Evolutionary conservation across 2,113 vertebrate genomes (phyloP).

Genomic region (Oriolus oriolus): DNA sequence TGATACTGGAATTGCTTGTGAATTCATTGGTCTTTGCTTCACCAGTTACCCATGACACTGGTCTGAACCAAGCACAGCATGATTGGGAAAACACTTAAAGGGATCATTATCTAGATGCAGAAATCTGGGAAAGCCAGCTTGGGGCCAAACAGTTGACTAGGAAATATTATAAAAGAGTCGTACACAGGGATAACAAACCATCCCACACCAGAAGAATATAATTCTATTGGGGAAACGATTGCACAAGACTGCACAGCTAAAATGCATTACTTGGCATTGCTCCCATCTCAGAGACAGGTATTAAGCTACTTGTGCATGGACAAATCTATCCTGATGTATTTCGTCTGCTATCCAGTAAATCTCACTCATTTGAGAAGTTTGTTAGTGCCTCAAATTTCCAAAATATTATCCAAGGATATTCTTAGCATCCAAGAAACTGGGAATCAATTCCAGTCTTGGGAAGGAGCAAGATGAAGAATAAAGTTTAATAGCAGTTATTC

Average conservation of each 20-base stretch:
- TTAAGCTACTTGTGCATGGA: background rate
- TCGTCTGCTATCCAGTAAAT: background rate
- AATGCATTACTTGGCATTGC: background rate
- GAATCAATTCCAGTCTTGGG: conserved; percentile 40
- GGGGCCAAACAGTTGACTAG: background rate
- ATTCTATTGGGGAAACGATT: background rate
- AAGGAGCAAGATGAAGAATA: conserved; percentile 5
- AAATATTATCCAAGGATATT: conserved; percentile 31
- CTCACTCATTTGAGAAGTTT: conserved; percentile 31
- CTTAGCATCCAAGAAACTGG: conserved; percentile 23
- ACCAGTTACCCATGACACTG: conserved; percentile 1
- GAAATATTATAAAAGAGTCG: background rate
- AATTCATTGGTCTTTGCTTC: background rate
- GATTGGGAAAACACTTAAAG: conserved; percentile 22
- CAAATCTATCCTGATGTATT: conserved; percentile 26
- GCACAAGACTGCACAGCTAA: background rate
- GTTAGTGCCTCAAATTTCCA: background rate
- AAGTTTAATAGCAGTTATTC: conserved; percentile 53
- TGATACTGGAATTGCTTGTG: background rate
- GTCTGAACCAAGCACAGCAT: background rate
- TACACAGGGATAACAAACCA: background rate
- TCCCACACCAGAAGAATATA: background rate
- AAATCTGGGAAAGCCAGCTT: background rate
- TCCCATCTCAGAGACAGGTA: background rate
- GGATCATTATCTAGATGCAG: background rate